These are phyloP conservation scores for Sebastes matsubarae DNA, from an alignment of 2,797 vertebrate genomes.

Conservation along the genomic window DNA sequence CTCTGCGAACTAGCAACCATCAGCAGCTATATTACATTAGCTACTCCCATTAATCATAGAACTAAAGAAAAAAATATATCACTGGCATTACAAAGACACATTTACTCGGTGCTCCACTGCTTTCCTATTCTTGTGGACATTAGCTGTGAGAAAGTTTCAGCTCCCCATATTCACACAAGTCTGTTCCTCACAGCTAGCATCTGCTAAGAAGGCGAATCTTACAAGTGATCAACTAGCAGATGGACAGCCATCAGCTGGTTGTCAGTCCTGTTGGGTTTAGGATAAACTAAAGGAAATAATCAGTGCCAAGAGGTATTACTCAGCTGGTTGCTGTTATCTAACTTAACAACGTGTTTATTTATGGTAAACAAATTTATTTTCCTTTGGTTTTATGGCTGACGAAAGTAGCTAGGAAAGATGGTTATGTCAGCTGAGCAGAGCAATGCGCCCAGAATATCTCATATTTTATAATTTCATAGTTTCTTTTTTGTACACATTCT, in stretches of 20 bases:
- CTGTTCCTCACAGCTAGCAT: background rate
- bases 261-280: background rate
- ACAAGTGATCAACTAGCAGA: background rate
- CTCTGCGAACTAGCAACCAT: background rate
- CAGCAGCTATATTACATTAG: background rate
- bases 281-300: constrained; percentile 15
- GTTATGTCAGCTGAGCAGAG: background rate
- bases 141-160: background rate
- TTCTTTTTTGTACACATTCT: background rate
- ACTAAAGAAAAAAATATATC: background rate
- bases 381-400: background rate
- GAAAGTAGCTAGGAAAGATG: background rate
- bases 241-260: constrained; percentile 16
- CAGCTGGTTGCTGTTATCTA: background rate
- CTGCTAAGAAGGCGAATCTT: background rate
- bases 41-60: background rate
- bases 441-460: background rate
- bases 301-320: background rate
- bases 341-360: background rate
- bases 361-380: background rate
- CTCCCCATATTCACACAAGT: background rate
- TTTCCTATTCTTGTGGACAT: background rate
- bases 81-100: background rate
- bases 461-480: background rate
- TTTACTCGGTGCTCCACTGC: background rate